Conservation (phyloP, 2,797 vertebrate species). For the Sebastes hubbsi region DNA sequence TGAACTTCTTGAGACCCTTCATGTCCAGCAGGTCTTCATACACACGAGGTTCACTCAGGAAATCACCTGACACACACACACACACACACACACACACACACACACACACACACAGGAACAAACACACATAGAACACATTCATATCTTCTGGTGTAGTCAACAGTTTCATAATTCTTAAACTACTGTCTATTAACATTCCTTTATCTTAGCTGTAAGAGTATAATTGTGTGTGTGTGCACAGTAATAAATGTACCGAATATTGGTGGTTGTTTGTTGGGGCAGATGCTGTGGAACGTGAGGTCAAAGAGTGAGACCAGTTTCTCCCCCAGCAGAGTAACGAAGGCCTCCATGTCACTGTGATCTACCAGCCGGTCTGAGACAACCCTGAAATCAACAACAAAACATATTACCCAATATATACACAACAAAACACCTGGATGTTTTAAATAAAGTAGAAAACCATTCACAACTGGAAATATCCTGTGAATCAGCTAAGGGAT, state of each 20-base stretch:
- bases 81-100: neutral
- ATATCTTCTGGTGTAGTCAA: neutral
- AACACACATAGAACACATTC: conserved; percentile 4
- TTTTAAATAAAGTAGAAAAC: neutral
- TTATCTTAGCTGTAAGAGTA: neutral
- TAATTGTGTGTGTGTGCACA: neutral
- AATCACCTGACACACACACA: conserved; percentile 82
- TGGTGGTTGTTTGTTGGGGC: conserved; percentile 86
- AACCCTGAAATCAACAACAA: conserved; percentile 79
- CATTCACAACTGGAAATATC: neutral
- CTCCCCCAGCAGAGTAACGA: conserved; percentile 82
- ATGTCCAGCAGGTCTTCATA: conserved; percentile 89
- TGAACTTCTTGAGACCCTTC: conserved; percentile 82
- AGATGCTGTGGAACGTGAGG: conserved; percentile 86
- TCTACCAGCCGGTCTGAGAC: conserved; percentile 92
- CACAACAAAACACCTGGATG: neutral
- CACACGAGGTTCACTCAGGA: conserved; percentile 82
- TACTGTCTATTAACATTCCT: neutral
- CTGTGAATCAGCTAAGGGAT: neutral
- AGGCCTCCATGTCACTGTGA: conserved; percentile 82
- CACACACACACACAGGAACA: neutral
- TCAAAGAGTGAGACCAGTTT: conserved; percentile 87
- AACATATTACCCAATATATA: neutral
- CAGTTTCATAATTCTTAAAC: neutral
- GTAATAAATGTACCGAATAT: conserved; percentile 83